A percentile compares a stretch with the other conserved stretches of the same genome.
Evolutionary conservation across 2,113 vertebrate genomes (phyloP).

Genomic region (Clarias gariepinus): DNA sequence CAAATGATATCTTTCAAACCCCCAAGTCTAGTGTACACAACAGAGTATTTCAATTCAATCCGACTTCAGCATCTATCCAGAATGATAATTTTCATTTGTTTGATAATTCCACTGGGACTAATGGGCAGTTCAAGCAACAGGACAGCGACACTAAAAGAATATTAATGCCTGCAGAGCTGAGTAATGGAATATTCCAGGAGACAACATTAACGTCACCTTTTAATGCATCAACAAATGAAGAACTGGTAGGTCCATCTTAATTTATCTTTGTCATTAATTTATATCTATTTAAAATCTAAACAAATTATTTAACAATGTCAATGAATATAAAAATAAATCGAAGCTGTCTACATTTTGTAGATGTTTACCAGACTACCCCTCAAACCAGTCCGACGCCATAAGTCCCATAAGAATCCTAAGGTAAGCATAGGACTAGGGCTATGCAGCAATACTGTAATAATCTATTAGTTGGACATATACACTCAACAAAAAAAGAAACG

Average conservation of each 20-base stretch:
- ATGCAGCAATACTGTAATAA: no score
- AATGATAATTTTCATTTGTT: slow-evolving; percentile 17
- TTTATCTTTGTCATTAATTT: neutral
- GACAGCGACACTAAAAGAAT: neutral
- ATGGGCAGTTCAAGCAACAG: neutral
- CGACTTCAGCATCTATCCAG: neutral
- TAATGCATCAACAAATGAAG: slow-evolving; percentile 1
- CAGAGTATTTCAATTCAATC: neutral
- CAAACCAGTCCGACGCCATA: slow-evolving; percentile 21
- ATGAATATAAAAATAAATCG: neutral
- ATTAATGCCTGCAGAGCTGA: neutral
- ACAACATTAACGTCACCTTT: neutral
- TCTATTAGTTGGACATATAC: no score
- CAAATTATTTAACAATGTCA: neutral
- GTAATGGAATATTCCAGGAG: neutral
- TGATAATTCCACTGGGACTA: neutral
- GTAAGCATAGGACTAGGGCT: neutral
- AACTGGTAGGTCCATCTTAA: slow-evolving; percentile 23
- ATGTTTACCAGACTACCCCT: slow-evolving; percentile 30
- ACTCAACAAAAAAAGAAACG: no score
- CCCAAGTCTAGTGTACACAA: neutral
- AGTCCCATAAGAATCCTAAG: neutral
- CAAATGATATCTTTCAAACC: slow-evolving; percentile 14
- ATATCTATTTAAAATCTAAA: neutral
- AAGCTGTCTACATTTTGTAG: slow-evolving; percentile 11